Evolutionary conservation across 2,888 invertebrate genomes (phyloP), one percentile per base, ranked within the genome.

Genomic region (Torymus aiolomorphi): DNA sequence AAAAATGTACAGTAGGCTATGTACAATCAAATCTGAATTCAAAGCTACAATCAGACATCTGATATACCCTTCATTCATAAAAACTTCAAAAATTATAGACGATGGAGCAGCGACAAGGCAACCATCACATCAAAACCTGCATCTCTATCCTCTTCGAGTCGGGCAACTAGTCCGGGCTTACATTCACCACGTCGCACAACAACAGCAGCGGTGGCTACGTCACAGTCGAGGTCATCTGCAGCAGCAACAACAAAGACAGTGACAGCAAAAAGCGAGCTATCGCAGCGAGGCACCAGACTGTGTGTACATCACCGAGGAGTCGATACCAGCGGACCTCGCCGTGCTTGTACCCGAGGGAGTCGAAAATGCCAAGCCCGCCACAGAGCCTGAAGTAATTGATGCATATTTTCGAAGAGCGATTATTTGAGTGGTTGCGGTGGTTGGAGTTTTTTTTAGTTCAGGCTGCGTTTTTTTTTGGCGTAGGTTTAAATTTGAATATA

Each of bases 151-250:
- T 81, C 65, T 24, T 67, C 16, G 67, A 67, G 72, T 54, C 67
- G 12, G 49, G 20, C 24, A 52, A 65, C 24, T 66, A 72, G 73
- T 65, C 74, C 20, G 51, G 57, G 14, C 20, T 52, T 14, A 16
- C 66, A 20, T 31, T 51, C 69, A 13, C 24, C 57, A 78, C 76
- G 66, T 63, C 72, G 1, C 42, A 42, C 73, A 57, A n/a, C 10
- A 67, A 78, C 42, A 42, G 8, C 42, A 42, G 42, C 8, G 42
- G 42, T 0, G 42, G 42, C 5, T 79, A 73, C 49, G 79, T 81
- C 49, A 81, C 81, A 31, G 81, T 81, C 56, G 76, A 81, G 18
- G 70, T 81, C 65, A 62, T 79, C n/a, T 79, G 76, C 51, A 61
- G 52, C 31, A 56, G 76, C 18, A 63, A 69, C 14, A 59, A 67